phyloP scores from a whole-genome alignment of 2,888 invertebrate species.

The Clusia tigrina region DNA sequence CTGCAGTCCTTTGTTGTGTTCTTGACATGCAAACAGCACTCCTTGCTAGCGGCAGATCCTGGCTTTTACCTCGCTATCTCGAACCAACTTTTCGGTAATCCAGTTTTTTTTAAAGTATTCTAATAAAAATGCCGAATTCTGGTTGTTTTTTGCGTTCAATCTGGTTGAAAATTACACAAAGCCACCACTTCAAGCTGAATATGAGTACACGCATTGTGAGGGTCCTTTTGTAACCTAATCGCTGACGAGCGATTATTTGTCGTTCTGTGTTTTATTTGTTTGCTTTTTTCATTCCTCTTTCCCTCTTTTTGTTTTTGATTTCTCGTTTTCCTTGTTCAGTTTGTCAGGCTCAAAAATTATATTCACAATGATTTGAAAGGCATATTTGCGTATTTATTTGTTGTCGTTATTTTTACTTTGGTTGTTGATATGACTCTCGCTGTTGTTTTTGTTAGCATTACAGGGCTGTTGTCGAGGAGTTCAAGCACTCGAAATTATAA shows the following conservation, averaged over 20 bases:
- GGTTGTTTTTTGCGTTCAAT: neutral
- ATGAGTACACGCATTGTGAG: neutral
- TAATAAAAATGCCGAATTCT: neutral
- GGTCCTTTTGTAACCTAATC: conserved; percentile 10
- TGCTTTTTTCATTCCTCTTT: neutral
- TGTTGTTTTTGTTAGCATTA: neutral
- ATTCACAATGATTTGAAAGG: conserved; percentile 10
- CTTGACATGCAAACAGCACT: conserved; percentile 25
- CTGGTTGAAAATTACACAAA: conserved; percentile 14
- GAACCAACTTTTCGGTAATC: neutral
- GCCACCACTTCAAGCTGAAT: neutral
- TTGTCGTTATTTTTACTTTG: neutral
- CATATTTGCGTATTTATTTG: neutral
- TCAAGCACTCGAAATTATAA: too few relatives aligned
- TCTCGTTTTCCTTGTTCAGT: neutral
- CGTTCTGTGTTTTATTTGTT: neutral
- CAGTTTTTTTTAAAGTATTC: neutral
- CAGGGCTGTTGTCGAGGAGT: conserved; percentile 9
- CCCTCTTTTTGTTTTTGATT: neutral
- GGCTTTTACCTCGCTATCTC: too few relatives aligned
- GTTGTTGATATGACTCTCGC: neutral
- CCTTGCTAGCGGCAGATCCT: neutral
- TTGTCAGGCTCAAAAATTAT: conserved; percentile 6
- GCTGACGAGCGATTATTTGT: conserved; percentile 3
- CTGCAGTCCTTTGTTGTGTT: conserved; percentile 8